Percentiles rank a stretch among this genome's conserved stretches.
These are phyloP conservation scores for Numenius phaeopus DNA, from an alignment of 2,797 vertebrate genomes.

Conservation along the genomic window DNA sequence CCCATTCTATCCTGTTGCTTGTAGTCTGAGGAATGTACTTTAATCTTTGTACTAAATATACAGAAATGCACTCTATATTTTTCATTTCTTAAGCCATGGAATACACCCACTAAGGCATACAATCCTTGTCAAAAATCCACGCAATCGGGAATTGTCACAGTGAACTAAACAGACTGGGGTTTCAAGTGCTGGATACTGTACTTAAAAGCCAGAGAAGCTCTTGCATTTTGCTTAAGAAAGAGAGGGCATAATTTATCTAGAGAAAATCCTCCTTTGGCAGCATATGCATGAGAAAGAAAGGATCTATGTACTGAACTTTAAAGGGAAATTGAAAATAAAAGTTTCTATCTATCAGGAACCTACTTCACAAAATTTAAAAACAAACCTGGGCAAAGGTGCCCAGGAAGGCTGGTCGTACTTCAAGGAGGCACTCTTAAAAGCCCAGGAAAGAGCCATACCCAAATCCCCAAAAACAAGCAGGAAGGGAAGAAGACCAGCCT, in stretches of 20 bases:
- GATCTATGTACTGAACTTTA: neutral
- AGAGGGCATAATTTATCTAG: constrained; percentile 43
- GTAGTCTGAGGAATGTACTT: neutral
- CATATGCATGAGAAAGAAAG: neutral
- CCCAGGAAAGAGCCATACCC: too few relatives aligned
- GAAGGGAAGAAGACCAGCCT: too few relatives aligned
- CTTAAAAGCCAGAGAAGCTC: constrained; percentile 27
- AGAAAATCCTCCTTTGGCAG: constrained; percentile 29
- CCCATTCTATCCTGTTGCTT: neutral
- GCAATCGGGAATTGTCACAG: neutral
- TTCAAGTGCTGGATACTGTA: constrained; percentile 45
- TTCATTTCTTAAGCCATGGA: neutral
- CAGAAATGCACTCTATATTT: neutral
- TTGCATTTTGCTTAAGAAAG: constrained; percentile 41
- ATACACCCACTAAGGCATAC: neutral
- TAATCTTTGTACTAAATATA: neutral
- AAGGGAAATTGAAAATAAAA: constrained; percentile 21
- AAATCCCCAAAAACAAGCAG: too few relatives aligned
- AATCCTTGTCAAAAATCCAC: constrained; percentile 4
- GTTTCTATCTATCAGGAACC: neutral
- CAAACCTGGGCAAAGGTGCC: neutral
- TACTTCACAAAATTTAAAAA: neutral
- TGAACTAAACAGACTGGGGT: constrained; percentile 30
- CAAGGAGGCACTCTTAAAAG: too few relatives aligned
- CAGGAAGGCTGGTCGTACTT: too few relatives aligned